Conservation (phyloP, 2,113 vertebrate species). For the Oncorhynchus keta region DNA sequence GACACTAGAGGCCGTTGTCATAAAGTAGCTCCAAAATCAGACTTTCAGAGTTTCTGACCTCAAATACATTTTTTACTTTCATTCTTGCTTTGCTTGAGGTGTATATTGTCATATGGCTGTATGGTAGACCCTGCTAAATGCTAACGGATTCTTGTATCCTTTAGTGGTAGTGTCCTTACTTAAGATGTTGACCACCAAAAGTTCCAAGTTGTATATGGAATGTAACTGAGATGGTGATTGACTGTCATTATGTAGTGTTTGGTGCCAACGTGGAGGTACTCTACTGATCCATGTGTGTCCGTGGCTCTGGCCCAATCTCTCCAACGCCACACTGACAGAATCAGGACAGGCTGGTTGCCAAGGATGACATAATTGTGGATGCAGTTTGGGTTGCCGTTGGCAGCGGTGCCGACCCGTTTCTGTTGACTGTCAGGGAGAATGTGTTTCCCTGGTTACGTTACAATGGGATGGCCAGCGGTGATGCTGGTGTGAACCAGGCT, state of each 20-base stretch:
- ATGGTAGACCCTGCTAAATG: too few relatives aligned
- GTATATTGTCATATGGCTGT: too few relatives aligned
- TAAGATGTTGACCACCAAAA: neutral
- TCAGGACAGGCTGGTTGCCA: too few relatives aligned
- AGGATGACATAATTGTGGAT: slow-evolving; percentile 27
- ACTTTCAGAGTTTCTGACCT: too few relatives aligned
- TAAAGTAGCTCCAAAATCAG: neutral
- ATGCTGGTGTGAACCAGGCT: neutral
- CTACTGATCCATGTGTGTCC: neutral
- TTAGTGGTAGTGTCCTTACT: neutral
- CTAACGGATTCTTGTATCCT: too few relatives aligned
- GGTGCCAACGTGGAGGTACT: neutral
- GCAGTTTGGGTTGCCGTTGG: slow-evolving; percentile 16
- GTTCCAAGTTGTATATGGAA: neutral
- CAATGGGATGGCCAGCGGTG: slow-evolving; percentile 10
- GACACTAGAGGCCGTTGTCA: neutral
- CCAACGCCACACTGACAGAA: too few relatives aligned
- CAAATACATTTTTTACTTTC: too few relatives aligned
- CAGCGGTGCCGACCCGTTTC: slow-evolving; percentile 11
- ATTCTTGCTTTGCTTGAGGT: too few relatives aligned
- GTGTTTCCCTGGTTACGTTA: slow-evolving; percentile 36
- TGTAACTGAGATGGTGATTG: neutral
- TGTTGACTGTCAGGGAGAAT: slow-evolving; percentile 14
- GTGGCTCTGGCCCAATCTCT: neutral
- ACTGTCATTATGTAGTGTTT: neutral